These are phyloP conservation scores for Dermatophagoides farinae DNA, from an alignment of 1,140 invertebrate genomes.

Conservation along the genomic window DNA sequence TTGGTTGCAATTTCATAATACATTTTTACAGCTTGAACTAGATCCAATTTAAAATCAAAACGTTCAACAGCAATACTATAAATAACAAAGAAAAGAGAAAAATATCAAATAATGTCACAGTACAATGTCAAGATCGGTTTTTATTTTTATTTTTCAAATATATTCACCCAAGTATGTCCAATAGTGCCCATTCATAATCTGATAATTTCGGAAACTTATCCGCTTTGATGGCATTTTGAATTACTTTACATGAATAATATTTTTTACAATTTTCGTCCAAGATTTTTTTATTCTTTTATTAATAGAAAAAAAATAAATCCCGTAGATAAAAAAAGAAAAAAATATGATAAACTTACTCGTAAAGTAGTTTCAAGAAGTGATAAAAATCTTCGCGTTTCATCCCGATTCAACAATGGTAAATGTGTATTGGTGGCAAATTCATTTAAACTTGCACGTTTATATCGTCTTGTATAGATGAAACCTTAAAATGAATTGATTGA, in stretches of 20 bases:
- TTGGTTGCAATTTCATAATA: conserved; percentile 12
- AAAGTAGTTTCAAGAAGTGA: conserved; percentile 11
- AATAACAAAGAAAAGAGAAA: not conserved
- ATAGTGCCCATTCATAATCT: conserved; percentile 9
- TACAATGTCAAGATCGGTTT: not conserved
- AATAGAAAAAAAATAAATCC: not conserved
- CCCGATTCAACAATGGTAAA: conserved; percentile 9
- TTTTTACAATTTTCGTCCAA: conserved; percentile 2
- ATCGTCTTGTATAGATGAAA: not conserved
- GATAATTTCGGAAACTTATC: conserved; percentile 3
- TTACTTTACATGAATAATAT: conserved; percentile 14
- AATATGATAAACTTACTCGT: conserved; percentile 1
- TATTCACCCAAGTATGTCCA: conserved; percentile 13
- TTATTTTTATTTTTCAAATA: not conserved
- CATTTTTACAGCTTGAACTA: conserved; percentile 11
- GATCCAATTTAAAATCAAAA: conserved; percentile 8
- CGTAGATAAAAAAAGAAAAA: not conserved
- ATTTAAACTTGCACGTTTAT: conserved; percentile 6
- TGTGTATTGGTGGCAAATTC: not conserved
- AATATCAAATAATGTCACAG: not conserved
- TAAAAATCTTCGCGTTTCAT: conserved; percentile 7
- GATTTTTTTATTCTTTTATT: conserved; percentile 10
- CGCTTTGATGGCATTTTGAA: not conserved
- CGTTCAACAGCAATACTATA: conserved; percentile 12
- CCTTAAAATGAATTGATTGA: not conserved